Conservation (phyloP, 2,113 vertebrate genomes). For the Corythornis vintsioides region DNA sequence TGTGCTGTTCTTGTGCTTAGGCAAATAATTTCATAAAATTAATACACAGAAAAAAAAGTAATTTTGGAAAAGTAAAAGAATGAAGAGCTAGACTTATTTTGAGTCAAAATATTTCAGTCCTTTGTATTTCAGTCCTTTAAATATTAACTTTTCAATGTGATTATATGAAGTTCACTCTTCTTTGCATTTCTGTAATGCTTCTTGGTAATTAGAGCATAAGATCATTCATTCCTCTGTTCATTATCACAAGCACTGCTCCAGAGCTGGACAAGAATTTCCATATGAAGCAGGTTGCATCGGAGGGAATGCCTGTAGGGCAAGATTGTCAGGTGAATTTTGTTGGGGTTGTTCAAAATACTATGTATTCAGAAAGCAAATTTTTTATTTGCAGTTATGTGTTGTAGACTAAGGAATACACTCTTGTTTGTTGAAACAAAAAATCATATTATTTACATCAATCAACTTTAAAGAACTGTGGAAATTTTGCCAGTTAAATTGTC, state of each 20-base stretch:
- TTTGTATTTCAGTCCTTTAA: neutral
- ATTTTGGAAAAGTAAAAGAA: neutral
- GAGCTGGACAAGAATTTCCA: neutral
- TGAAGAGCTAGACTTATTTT: neutral
- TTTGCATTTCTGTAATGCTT: neutral
- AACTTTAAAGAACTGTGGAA: neutral
- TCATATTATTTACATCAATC: neutral
- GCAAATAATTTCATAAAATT: neutral
- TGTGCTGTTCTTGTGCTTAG: neutral
- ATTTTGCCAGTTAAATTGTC: slow-evolving; percentile 11
- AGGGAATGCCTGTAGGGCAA: neutral
- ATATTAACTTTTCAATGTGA: neutral
- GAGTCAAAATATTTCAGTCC: neutral
- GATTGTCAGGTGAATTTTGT: neutral
- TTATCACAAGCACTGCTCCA: neutral
- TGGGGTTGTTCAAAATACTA: neutral
- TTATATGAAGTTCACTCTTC: neutral
- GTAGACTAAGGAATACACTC: neutral
- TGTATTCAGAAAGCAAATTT: neutral
- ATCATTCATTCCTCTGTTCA: neutral
- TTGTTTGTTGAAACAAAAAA: neutral
- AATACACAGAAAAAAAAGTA: neutral
- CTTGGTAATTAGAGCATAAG: neutral
- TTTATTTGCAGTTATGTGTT: neutral
- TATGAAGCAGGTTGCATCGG: neutral